Conservation (phyloP, 2,797 vertebrate species). For the Vireo griseus region DNA sequence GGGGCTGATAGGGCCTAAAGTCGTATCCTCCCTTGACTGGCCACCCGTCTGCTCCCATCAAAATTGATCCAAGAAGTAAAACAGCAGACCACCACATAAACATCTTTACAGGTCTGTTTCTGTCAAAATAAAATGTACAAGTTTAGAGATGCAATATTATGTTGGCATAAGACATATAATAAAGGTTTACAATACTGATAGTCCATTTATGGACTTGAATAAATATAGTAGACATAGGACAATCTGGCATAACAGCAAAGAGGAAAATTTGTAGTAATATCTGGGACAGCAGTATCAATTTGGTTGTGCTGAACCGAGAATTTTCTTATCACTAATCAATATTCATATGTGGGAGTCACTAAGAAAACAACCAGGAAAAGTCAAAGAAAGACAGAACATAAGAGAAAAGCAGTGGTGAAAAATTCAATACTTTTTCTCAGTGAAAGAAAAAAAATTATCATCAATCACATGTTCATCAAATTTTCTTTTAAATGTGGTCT, state of each 20-base stretch:
- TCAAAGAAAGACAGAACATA: not conserved
- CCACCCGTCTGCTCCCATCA: constrained; percentile 76
- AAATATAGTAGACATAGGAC: not conserved
- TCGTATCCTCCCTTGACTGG: constrained; percentile 79
- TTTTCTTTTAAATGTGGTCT: not conserved
- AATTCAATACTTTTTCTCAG: not conserved
- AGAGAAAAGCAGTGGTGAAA: not conserved
- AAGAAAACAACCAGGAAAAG: not conserved
- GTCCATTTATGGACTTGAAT: not conserved
- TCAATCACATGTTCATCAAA: not conserved
- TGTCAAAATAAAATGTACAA: constrained; percentile 74
- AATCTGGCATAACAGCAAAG: not conserved
- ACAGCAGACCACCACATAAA: constrained; percentile 76
- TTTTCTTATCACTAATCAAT: not conserved
- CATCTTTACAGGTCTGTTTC: constrained; percentile 82
- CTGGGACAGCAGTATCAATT: not conserved
- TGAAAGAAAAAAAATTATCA: not conserved
- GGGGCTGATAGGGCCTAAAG: constrained; percentile 79
- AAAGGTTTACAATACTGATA: not conserved
- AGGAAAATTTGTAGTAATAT: not conserved
- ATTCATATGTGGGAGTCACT: not conserved
- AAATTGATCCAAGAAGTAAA: constrained; percentile 78
- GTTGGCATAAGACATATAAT: not conserved
- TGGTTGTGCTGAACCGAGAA: not conserved
- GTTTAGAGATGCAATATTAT: constrained; percentile 38